A percentile compares a stretch with the other conserved stretches of the same genome.
Conservation (phyloP, 2,888 invertebrate genomes). For the Hydroisotoma schaefferi region DNA sequence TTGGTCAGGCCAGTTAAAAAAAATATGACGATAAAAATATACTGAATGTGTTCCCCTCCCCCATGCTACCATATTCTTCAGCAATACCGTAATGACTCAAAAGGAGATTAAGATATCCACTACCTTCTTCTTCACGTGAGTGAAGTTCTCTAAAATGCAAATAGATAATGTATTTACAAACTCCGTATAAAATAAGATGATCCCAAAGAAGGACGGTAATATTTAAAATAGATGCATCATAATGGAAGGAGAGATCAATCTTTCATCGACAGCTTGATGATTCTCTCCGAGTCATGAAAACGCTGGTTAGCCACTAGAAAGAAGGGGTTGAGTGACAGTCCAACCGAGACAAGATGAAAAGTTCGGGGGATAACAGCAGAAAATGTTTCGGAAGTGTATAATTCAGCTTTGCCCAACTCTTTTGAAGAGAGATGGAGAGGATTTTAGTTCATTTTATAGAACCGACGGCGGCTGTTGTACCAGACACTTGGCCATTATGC, state of each 20-base stretch:
- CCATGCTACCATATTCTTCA: too few relatives aligned
- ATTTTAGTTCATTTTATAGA: too few relatives aligned
- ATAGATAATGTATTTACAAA: too few relatives aligned
- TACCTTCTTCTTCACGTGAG: too few relatives aligned
- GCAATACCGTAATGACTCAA: too few relatives aligned
- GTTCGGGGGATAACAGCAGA: not conserved
- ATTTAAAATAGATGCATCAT: not conserved
- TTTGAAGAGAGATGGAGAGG: not conserved
- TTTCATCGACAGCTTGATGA: conserved; percentile 9
- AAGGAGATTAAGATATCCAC: too few relatives aligned
- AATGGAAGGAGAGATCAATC: conserved; percentile 12
- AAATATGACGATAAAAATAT: too few relatives aligned
- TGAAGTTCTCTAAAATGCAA: too few relatives aligned
- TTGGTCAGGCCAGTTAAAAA: too few relatives aligned
- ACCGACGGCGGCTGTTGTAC: not conserved
- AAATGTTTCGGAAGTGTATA: not conserved
- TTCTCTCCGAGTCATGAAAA: not conserved
- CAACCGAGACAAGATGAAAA: not conserved
- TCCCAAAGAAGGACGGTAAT: not conserved
- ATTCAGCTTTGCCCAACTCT: not conserved
- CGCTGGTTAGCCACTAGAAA: too few relatives aligned
- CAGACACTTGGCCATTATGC: not conserved
- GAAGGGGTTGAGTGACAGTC: too few relatives aligned
- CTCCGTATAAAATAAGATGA: not conserved
- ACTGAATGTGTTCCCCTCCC: not conserved